These are phyloP conservation scores for Mayetiola destructor DNA, from an alignment of 2,888 invertebrate species.

Conservation along the genomic window DNA sequence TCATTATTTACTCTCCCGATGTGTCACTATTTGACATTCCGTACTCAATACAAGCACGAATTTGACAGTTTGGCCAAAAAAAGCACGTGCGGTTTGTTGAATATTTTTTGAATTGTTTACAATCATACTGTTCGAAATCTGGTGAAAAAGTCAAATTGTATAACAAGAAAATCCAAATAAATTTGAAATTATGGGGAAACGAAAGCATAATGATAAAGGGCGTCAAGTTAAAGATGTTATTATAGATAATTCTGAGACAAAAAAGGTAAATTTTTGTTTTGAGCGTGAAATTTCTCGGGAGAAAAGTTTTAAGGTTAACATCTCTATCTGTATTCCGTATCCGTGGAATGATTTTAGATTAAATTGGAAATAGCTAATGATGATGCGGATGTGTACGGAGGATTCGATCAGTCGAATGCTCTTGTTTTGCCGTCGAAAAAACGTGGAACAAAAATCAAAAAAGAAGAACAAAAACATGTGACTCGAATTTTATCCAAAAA, in stretches of 20 bases:
- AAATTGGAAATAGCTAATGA: constrained; percentile 22
- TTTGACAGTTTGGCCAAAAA: neutral
- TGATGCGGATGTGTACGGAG: constrained; percentile 38
- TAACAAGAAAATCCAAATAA: neutral
- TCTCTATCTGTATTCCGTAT: neutral
- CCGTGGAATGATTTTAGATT: neutral
- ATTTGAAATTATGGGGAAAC: constrained; percentile 46
- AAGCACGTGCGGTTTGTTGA: neutral
- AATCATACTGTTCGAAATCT: neutral
- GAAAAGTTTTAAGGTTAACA: neutral
- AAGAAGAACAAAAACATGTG: constrained; percentile 38
- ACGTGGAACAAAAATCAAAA: constrained; percentile 54
- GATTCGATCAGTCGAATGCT: constrained; percentile 61
- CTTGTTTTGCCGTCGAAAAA: constrained; percentile 72
- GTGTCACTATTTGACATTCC: neutral
- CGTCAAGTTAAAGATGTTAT: constrained; percentile 52
- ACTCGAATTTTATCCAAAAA: constrained; percentile 70
- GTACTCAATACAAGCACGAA: neutral
- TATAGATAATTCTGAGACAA: constrained; percentile 52
- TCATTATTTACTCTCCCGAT: too few species aligned
- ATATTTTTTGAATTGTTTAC: neutral
- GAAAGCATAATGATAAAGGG: constrained; percentile 60
- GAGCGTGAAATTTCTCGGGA: too few species aligned
- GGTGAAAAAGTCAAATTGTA: too few species aligned
- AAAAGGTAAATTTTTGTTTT: constrained; percentile 42